Conservation (phyloP, 1,140 invertebrate genomes). For the Ips nitidus region DNA sequence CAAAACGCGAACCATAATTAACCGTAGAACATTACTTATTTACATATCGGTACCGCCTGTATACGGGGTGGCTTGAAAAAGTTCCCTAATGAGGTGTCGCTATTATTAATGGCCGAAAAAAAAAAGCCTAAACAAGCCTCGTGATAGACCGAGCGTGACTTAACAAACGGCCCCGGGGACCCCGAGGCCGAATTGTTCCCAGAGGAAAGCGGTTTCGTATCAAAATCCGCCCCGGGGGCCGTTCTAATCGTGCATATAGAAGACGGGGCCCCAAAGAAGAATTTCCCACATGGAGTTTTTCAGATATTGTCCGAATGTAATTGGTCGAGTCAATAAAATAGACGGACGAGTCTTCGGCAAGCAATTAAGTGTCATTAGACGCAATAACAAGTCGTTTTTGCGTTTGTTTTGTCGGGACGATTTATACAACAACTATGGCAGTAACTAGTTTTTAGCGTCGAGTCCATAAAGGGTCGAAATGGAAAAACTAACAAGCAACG, state of each 20-base stretch:
- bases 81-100: background rate
- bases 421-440: background rate
- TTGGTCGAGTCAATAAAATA: too few species aligned
- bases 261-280: background rate
- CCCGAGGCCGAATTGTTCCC: conserved; percentile 28
- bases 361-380: background rate
- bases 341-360: too few species aligned
- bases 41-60: conserved; percentile 1
- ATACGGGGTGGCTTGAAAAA: background rate
- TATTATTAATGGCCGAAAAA: background rate
- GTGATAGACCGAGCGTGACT: conserved; percentile 34
- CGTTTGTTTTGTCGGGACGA: too few species aligned
- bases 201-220: conserved; percentile 30
- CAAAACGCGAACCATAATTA: conserved; percentile 10
- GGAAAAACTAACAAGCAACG: background rate
- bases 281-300: conserved; percentile 11
- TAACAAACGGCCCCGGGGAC: conserved; percentile 5
- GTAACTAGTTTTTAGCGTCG: background rate
- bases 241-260: conserved; percentile 14
- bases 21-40: conserved; percentile 16
- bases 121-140: background rate
- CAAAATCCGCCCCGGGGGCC: conserved; percentile 17
- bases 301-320: too few species aligned
- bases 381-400: background rate
- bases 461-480: background rate